Evolutionary conservation across 2,113 vertebrate genomes (phyloP).

Genomic region (Burhinus bistriatus): DNA sequence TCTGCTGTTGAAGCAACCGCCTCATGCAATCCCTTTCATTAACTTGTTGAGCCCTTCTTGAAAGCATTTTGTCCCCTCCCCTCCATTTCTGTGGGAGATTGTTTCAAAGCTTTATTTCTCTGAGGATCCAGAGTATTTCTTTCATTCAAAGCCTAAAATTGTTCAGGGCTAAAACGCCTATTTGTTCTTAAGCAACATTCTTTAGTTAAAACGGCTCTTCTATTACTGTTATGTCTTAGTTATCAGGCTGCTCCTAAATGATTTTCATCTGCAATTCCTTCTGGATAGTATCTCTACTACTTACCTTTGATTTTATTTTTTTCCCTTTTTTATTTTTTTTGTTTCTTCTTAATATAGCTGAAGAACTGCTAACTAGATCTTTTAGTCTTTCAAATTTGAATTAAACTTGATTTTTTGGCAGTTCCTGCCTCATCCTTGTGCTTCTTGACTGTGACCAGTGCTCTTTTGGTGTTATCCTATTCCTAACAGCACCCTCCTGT

Average conservation of each 20-base stretch:
- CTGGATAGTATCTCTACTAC: background rate
- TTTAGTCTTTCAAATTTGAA: background rate
- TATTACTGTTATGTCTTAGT: background rate
- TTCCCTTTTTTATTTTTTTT: too few species aligned
- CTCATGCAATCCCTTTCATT: background rate
- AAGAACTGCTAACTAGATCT: background rate
- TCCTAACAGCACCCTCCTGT: background rate
- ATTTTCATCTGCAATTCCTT: background rate
- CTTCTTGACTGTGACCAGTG: background rate
- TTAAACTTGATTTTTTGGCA: background rate
- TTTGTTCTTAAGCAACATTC: background rate
- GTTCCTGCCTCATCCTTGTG: background rate
- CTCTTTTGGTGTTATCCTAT: background rate
- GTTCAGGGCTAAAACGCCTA: background rate
- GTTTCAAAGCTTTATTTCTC: slow-evolving; percentile 11
- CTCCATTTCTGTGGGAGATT: background rate
- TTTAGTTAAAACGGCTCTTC: background rate
- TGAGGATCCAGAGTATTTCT: background rate
- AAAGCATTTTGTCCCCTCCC: background rate
- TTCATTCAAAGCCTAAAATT: background rate
- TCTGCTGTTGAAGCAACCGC: background rate
- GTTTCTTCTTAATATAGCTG: background rate
- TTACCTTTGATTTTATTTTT: background rate
- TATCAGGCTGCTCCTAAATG: background rate
- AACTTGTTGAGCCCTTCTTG: background rate